phyloP scores from a whole-genome alignment of 2,888 invertebrate species.

The Troglohyphantes excavatus region DNA sequence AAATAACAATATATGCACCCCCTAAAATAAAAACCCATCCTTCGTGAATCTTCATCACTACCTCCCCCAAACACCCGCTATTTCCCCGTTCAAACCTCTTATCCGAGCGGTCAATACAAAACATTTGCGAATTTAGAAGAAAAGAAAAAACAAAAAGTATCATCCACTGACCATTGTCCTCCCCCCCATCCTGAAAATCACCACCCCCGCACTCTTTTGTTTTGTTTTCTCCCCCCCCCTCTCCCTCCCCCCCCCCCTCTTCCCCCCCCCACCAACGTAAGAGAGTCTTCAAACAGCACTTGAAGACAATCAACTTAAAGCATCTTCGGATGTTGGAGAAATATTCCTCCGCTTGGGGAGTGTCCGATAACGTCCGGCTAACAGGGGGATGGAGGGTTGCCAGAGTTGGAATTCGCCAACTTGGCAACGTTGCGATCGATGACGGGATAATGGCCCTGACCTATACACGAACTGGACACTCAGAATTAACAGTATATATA shows the following conservation, averaged over 20 bases:
- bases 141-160: constrained; percentile 12
- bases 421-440: constrained; percentile 34
- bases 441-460: no score
- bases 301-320: constrained; percentile 75
- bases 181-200: constrained; percentile 55
- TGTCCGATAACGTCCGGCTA: constrained; percentile 62
- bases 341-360: constrained; percentile 70
- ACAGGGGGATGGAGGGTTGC: constrained; percentile 7
- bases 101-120: constrained; percentile 23
- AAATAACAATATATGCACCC: no score
- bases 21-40: no score
- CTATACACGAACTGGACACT: no score
- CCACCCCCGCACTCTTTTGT: constrained; percentile 60
- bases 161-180: constrained; percentile 42
- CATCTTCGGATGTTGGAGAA: constrained; percentile 60
- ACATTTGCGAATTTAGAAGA: constrained; percentile 25
- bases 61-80: not conserved
- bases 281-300: constrained; percentile 55
- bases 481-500: no score
- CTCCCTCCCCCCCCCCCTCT: constrained; percentile 51
- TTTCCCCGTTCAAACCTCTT: not conserved
- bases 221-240: no score
- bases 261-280: no score
- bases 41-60: no score
- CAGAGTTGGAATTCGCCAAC: constrained; percentile 10